phyloP scores from a whole-genome alignment of 2,888 invertebrate species.

The Plutella xylostella region DNA sequence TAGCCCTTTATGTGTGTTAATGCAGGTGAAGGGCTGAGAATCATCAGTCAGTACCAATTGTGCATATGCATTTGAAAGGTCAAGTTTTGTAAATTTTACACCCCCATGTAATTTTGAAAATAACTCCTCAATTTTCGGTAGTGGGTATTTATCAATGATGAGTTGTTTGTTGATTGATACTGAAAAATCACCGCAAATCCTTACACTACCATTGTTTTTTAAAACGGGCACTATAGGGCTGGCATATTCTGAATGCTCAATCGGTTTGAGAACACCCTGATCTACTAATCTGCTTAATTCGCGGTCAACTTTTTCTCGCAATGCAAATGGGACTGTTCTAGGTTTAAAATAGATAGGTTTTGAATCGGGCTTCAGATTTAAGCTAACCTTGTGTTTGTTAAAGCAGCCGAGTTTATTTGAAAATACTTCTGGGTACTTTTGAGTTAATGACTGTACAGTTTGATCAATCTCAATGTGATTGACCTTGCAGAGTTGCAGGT shows the following conservation, averaged over 20 bases:
- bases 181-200: constrained; percentile 11
- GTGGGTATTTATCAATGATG: constrained; percentile 4
- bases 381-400: constrained; percentile 1
- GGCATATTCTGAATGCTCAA: background rate
- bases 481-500: background rate
- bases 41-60: constrained; percentile 2
- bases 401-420: constrained; percentile 12
- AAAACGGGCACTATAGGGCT: constrained; percentile 1
- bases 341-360: background rate
- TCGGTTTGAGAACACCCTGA: background rate
- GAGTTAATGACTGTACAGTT: background rate
- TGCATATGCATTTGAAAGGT: background rate
- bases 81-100: background rate
- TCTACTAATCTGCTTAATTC: background rate
- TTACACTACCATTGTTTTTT: constrained; percentile 3
- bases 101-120: background rate
- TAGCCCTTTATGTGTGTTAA: constrained; percentile 8
- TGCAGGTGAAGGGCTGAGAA: constrained; percentile 1
- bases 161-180: constrained; percentile 8
- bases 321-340: background rate
- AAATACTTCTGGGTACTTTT: background rate
- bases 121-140: constrained; percentile 3
- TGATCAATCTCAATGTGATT: background rate
- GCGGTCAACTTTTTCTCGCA: background rate
- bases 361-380: background rate